A percentile compares a stretch with the other conserved stretches of the same genome.
phyloP scores from a whole-genome alignment of 2,113 vertebrate species.

The Oriolus oriolus region DNA sequence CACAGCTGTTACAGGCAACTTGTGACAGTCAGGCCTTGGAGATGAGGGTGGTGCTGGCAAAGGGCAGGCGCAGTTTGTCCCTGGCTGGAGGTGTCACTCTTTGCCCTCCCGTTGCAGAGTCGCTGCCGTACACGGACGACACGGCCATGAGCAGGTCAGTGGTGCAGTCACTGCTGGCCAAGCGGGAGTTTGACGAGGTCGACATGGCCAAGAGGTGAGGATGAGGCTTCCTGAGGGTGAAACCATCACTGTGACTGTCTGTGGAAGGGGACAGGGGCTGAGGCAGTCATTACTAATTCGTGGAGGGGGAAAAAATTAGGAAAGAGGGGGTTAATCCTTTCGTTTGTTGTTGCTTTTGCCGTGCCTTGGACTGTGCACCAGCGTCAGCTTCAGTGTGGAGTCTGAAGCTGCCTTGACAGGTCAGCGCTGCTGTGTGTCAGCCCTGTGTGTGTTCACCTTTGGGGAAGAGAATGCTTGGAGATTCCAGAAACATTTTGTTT shows the following conservation, averaged over 20 bases:
- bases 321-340: not conserved
- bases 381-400: accelerated
- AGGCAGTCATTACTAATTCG: not conserved
- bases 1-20: not conserved
- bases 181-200: constrained; percentile 83
- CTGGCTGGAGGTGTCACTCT: not conserved
- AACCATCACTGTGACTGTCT: not conserved
- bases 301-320: not conserved
- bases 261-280: not conserved
- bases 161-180: constrained; percentile 88
- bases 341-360: not conserved
- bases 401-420: not conserved
- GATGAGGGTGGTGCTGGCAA: not conserved
- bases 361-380: not conserved
- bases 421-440: not conserved
- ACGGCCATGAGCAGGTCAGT: constrained; percentile 93
- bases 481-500: not conserved
- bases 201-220: constrained; percentile 92
- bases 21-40: not conserved
- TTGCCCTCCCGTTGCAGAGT: constrained; percentile 65
- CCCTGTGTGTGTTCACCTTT: not conserved
- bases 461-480: not conserved
- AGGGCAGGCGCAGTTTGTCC: not conserved
- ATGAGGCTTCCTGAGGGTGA: not conserved
- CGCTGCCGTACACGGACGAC: constrained; percentile 90